phyloP scores from a whole-genome alignment of 2,888 invertebrate genomes.

The Polyploca ridens region DNA sequence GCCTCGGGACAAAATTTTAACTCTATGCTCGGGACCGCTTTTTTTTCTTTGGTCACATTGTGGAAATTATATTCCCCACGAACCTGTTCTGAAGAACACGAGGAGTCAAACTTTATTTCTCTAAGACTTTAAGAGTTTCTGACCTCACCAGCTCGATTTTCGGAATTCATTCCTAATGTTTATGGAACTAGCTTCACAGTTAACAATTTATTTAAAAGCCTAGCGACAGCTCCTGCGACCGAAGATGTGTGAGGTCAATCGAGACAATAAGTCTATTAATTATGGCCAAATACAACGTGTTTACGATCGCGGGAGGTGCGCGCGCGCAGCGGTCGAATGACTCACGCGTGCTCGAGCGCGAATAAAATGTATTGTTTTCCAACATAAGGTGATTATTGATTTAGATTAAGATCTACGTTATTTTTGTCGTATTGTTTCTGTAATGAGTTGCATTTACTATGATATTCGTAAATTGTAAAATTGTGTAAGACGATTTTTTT shows the following conservation, averaged over 20 bases:
- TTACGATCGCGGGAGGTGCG: slow-evolving; percentile 8
- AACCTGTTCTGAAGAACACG: too few relatives aligned
- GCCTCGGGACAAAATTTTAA: too few relatives aligned
- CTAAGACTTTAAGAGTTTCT: too few relatives aligned
- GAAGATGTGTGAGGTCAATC: not conserved
- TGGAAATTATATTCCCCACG: too few relatives aligned
- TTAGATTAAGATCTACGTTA: slow-evolving; percentile 6
- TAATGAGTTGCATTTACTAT: slow-evolving; percentile 2
- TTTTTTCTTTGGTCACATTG: too few relatives aligned
- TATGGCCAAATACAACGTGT: slow-evolving; percentile 17
- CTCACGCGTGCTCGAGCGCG: slow-evolving; percentile 1
- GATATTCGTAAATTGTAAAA: too few relatives aligned
- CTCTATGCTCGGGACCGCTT: too few relatives aligned
- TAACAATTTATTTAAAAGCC: not conserved
- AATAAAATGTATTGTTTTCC: not conserved
- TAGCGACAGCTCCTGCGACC: not conserved
- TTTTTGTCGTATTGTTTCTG: not conserved
- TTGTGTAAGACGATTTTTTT: too few relatives aligned
- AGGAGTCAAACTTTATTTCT: too few relatives aligned
- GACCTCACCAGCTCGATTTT: too few relatives aligned
- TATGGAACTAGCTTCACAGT: not conserved
- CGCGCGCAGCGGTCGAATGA: slow-evolving; percentile 15
- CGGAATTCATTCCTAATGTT: too few relatives aligned
- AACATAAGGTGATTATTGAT: slow-evolving; percentile 4
- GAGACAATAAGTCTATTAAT: slow-evolving; percentile 23